Evolutionary conservation across 1,140 invertebrate species (phyloP).

Genomic region (Tetraneura akinire): DNA sequence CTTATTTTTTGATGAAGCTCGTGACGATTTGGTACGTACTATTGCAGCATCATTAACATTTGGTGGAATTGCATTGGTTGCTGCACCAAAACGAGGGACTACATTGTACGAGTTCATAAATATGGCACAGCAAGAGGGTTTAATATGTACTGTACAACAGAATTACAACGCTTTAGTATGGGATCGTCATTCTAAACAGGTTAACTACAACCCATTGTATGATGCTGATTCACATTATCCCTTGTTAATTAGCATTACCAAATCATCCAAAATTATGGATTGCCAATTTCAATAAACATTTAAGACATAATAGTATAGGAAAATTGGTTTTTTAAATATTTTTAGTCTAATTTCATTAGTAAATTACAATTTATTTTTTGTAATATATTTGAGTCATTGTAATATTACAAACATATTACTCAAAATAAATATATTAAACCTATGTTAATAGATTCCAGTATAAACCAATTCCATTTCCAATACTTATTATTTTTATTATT

Average conservation of each 20-base stretch:
- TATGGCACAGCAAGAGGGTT: conserved; percentile 65
- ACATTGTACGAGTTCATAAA: conserved; percentile 73
- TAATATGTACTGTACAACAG: conserved; percentile 63
- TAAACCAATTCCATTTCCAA: conserved; percentile 5
- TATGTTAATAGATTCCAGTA: background rate
- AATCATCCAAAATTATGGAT: conserved; percentile 38
- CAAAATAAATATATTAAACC: too few species aligned
- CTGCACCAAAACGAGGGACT: conserved; percentile 74
- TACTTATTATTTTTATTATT: conserved; percentile 2
- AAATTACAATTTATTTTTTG: too few species aligned
- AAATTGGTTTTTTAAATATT: too few species aligned
- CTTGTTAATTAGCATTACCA: conserved; percentile 60
- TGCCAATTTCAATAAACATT: conserved; percentile 35
- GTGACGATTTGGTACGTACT: conserved; percentile 70
- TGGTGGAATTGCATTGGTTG: conserved; percentile 70
- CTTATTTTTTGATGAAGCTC: conserved; percentile 79
- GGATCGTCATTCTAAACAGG: conserved; percentile 67
- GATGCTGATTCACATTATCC: conserved; percentile 72
- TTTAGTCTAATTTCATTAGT: too few species aligned
- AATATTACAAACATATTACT: too few species aligned
- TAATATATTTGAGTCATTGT: too few species aligned
- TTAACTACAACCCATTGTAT: conserved; percentile 65
- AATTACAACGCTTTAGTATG: conserved; percentile 69
- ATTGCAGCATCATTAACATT: conserved; percentile 70
- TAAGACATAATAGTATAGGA: background rate